Conservation (phyloP, 2,797 vertebrate genomes). For the Pteropus rufus region DNA sequence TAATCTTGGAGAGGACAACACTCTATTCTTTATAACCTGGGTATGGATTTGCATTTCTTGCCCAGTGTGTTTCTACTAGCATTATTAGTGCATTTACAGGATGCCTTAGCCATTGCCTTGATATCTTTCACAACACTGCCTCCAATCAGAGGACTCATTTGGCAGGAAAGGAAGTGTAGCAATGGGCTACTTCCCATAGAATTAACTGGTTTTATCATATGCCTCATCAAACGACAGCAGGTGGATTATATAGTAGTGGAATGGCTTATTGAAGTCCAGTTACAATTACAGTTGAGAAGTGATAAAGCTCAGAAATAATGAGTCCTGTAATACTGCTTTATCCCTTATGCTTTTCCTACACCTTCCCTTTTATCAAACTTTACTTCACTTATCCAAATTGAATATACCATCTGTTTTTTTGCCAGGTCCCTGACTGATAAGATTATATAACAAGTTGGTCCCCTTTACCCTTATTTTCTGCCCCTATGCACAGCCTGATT, state of each 20-base stretch:
- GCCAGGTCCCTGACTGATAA: not conserved
- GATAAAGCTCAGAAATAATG: not conserved
- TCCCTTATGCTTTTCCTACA: not conserved
- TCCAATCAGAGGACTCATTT: not conserved
- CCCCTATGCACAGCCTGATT: no score
- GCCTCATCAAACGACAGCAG: not conserved
- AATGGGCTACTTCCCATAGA: not conserved
- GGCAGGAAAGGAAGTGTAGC: not conserved
- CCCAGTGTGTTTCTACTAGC: not conserved
- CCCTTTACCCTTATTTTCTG: not conserved
- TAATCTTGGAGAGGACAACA: not conserved
- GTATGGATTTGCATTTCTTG: not conserved
- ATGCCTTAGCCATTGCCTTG: not conserved
- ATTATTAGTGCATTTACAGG: not conserved
- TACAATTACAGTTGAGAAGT: not conserved
- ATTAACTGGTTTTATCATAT: not conserved
- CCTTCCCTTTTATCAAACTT: not conserved
- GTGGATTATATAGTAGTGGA: not conserved
- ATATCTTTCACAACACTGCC: not conserved
- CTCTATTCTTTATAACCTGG: not conserved
- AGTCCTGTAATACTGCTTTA: not conserved
- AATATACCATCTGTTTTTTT: not conserved
- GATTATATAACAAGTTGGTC: not conserved
- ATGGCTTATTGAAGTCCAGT: not conserved
- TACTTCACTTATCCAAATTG: not conserved